Conservation (phyloP, 2,113 vertebrate species). For the Ammospiza caudacuta region DNA sequence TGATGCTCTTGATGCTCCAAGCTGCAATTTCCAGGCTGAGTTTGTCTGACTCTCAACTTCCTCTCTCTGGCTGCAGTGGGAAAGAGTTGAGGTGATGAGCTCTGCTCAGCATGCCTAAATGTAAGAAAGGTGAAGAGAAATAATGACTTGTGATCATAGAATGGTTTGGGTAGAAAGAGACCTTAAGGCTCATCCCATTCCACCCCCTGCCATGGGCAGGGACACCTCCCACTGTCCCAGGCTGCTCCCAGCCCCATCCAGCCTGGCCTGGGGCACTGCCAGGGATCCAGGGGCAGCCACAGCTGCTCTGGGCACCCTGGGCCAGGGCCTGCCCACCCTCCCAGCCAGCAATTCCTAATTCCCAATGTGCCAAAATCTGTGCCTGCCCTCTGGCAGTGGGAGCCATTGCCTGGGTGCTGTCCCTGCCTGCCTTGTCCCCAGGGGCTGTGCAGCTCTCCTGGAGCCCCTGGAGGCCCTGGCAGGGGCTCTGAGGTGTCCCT, state of each 20-base stretch:
- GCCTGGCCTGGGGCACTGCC: not conserved
- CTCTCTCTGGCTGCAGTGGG: not conserved
- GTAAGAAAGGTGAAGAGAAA: not conserved
- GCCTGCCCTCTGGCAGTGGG: not conserved
- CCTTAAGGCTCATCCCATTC: accelerated
- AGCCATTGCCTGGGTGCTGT: not conserved
- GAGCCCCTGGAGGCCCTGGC: not conserved
- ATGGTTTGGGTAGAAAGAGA: not conserved
- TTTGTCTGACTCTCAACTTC: not conserved
- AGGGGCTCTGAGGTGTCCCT: not conserved
- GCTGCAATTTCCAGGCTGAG: not conserved
- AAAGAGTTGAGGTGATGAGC: not conserved
- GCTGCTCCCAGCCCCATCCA: not conserved
- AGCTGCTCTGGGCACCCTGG: not conserved
- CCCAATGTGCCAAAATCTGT: not conserved
- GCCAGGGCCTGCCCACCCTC: not conserved
- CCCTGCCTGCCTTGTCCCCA: not conserved
- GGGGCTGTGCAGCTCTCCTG: not conserved
- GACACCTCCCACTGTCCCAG: not conserved
- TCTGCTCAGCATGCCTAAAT: not conserved
- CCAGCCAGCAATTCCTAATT: accelerated
- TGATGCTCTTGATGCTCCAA: not conserved
- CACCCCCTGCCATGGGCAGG: not conserved
- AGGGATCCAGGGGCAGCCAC: not conserved
- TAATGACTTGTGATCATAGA: not conserved